Conservation (phyloP, 2,113 vertebrate genomes). For the Tiliqua scincoides region DNA sequence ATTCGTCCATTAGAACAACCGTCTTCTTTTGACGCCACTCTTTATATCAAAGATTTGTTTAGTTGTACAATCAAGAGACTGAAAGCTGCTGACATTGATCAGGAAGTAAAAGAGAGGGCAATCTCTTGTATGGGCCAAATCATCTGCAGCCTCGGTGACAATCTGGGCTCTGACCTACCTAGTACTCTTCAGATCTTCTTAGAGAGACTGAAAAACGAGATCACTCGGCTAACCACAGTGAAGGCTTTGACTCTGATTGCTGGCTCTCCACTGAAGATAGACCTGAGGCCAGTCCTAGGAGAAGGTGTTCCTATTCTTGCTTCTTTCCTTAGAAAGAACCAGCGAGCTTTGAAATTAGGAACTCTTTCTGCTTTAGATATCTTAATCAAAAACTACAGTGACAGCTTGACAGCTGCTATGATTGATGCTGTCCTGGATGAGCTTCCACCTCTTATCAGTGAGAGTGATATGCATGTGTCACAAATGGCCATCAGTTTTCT, state of each 20-base stretch:
- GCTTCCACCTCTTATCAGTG: constrained; percentile 96
- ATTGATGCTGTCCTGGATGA: constrained; percentile 97
- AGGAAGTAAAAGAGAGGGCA: constrained; percentile 97
- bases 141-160: constrained; percentile 97
- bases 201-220: constrained; percentile 97
- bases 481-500: constrained; percentile 99
- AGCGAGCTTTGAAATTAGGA: constrained; percentile 94
- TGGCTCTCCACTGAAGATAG: constrained; percentile 93
- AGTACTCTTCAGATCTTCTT: constrained; percentile 96
- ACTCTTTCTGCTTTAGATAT: constrained; percentile 95
- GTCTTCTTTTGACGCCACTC: constrained; percentile 91
- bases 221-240: constrained; percentile 94
- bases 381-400: constrained; percentile 96
- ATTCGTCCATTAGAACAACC: constrained; percentile 93
- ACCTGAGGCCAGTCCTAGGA: constrained; percentile 90
- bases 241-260: constrained; percentile 96
- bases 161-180: constrained; percentile 89
- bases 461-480: constrained; percentile 98
- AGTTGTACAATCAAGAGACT: constrained; percentile 94
- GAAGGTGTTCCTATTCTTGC: constrained; percentile 98
- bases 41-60: constrained; percentile 95
- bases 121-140: constrained; percentile 99
- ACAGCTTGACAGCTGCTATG: constrained; percentile 93
- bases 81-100: constrained; percentile 98
- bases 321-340: constrained; percentile 97